Evolutionary conservation across 2,797 vertebrate genomes (phyloP).

Genomic region (Lates japonicus): DNA sequence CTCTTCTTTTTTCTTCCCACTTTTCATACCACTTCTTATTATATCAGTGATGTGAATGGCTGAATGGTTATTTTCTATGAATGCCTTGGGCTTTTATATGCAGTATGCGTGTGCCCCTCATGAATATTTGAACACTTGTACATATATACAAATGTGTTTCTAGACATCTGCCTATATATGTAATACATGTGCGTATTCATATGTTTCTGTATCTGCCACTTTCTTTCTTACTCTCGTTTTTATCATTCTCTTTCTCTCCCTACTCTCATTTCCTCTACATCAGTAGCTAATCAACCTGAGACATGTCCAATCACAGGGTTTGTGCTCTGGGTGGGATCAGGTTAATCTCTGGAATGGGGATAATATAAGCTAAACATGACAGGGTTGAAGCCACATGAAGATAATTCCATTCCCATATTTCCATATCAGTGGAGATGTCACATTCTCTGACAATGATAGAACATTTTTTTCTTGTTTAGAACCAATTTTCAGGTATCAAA

Average conservation of each 20-base stretch:
- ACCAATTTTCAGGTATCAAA: conserved; percentile 35
- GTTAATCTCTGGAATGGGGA: conserved; percentile 78
- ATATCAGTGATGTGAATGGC: conserved; percentile 13
- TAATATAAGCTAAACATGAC: conserved; percentile 80
- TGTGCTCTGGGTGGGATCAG: conserved; percentile 73
- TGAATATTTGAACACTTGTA: conserved; percentile 28
- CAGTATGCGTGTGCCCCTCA: background rate
- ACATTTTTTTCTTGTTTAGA: conserved; percentile 2
- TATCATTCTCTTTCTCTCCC: conserved; percentile 22
- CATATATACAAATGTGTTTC: conserved; percentile 17
- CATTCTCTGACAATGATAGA: conserved; percentile 62
- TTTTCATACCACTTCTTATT: background rate
- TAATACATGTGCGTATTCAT: background rate
- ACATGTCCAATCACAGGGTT: conserved; percentile 74
- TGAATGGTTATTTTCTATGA: background rate
- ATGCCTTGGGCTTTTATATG: background rate
- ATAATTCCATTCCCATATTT: conserved; percentile 74
- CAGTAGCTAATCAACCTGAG: conserved; percentile 76
- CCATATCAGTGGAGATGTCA: conserved; percentile 69
- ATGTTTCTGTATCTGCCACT: conserved; percentile 29
- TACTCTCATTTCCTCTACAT: conserved; percentile 69
- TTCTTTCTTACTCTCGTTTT: background rate
- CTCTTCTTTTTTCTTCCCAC: background rate
- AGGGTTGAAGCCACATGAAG: conserved; percentile 67
- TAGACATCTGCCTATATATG: conserved; percentile 1